Evolutionary conservation across 2,797 vertebrate genomes (phyloP).

Genomic region (Silurus aristotelis): DNA sequence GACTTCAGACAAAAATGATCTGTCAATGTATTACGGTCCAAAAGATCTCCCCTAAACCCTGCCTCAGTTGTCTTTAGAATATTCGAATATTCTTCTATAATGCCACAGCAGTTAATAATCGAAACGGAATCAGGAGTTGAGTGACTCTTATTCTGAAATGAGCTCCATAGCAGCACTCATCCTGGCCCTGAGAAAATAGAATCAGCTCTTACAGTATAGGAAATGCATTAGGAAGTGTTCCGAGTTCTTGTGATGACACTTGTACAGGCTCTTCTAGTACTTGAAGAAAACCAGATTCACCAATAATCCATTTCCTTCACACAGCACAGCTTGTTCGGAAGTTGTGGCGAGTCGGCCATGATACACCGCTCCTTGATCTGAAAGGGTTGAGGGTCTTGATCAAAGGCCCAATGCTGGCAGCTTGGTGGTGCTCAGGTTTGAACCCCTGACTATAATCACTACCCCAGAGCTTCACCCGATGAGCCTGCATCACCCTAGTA

Average conservation of each 20-base stretch:
- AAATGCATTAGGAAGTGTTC: neutral
- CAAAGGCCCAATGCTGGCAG: too few species aligned
- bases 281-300: neutral
- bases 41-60: neutral
- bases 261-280: neutral
- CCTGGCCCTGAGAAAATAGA: neutral
- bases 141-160: neutral
- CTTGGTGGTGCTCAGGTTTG: too few species aligned
- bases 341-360: too few species aligned
- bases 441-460: too few species aligned
- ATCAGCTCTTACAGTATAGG: neutral
- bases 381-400: too few species aligned
- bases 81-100: neutral
- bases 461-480: too few species aligned
- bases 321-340: too few species aligned
- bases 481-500: too few species aligned
- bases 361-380: too few species aligned
- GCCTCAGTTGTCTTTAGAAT: neutral
- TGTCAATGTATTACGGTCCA: neutral
- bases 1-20: too few species aligned
- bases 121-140: neutral
- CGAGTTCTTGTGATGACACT: neutral
- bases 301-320: too few species aligned
- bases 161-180: neutral
- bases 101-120: neutral